phyloP scores from a whole-genome alignment of 92 coral and sea anemone species.

The Bergia puertoricense region DNA sequence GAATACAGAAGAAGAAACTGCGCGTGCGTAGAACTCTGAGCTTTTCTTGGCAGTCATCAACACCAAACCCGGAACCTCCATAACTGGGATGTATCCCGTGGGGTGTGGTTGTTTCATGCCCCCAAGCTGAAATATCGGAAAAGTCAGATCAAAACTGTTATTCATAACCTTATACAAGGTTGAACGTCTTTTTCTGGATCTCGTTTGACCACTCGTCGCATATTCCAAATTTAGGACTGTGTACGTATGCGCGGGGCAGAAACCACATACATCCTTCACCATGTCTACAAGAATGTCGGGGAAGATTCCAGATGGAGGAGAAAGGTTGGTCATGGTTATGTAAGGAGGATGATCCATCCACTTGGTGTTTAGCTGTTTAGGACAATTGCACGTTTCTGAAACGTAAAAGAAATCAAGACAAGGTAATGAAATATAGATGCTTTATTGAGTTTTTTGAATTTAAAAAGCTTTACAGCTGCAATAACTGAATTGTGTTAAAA shows the following conservation, averaged over 20 bases:
- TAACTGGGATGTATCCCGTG: not conserved
- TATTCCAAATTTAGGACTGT: conserved; percentile 7
- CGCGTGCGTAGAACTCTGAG: conserved; percentile 4
- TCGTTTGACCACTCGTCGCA: not conserved
- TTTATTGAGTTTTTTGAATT: too few species aligned
- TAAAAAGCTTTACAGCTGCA: too few species aligned
- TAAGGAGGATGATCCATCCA: conserved; percentile 50
- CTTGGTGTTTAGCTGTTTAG: conserved; percentile 29
- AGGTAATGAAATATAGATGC: too few species aligned
- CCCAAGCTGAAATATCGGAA: not conserved
- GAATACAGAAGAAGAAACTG: not conserved
- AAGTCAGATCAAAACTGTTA: not conserved
- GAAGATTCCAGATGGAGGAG: conserved; percentile 29
- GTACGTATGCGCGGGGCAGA: conserved; percentile 17
- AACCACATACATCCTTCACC: conserved; percentile 34
- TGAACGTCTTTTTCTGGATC: not conserved
- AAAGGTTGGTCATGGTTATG: conserved; percentile 8
- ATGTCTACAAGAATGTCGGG: not conserved
- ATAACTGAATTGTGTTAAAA: too few species aligned
- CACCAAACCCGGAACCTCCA: conserved; percentile 5
- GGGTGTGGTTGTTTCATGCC: not conserved
- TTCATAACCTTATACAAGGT: not conserved
- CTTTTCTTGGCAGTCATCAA: conserved; percentile 2
- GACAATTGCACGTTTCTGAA: conserved; percentile 55
- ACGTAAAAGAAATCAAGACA: not conserved